A percentile compares a stretch with the other conserved stretches of the same genome.
phyloP scores from a whole-genome alignment of 2,888 invertebrate genomes.

The Chironomus tentans region DNA sequence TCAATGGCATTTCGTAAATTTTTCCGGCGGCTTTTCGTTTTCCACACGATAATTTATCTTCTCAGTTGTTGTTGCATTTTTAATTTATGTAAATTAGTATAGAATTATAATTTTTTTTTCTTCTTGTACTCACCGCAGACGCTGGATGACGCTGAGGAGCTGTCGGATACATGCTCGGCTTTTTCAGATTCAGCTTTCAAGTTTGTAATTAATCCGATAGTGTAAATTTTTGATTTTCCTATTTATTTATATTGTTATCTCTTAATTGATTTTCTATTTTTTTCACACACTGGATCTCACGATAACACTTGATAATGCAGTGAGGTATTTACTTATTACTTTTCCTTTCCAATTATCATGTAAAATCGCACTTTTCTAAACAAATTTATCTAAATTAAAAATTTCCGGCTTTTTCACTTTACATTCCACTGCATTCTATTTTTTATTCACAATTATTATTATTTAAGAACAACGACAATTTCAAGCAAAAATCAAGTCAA shows the following conservation, averaged over 20 bases:
- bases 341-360: too few relatives aligned
- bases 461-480: too few relatives aligned
- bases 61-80: constrained; percentile 1
- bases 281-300: too few relatives aligned
- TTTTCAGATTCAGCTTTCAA: constrained; percentile 22
- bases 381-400: too few relatives aligned
- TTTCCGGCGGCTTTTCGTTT: constrained; percentile 19
- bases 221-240: background rate
- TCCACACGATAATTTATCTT: background rate
- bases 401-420: too few relatives aligned
- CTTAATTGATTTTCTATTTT: too few relatives aligned
- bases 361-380: too few relatives aligned
- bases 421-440: too few relatives aligned
- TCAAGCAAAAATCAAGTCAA: too few relatives aligned
- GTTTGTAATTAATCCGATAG: background rate
- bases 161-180: constrained; percentile 18
- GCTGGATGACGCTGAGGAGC: constrained; percentile 13
- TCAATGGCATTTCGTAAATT: background rate
- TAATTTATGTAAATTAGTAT: background rate
- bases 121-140: constrained; percentile 11
- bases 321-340: background rate
- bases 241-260: too few relatives aligned
- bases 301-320: background rate
- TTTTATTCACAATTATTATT: too few relatives aligned
- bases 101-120: background rate